Evolutionary conservation across 1,140 invertebrate genomes (phyloP), one percentile per base, ranked within the genome.

Genomic region (Phymastichus coffea): DNA sequence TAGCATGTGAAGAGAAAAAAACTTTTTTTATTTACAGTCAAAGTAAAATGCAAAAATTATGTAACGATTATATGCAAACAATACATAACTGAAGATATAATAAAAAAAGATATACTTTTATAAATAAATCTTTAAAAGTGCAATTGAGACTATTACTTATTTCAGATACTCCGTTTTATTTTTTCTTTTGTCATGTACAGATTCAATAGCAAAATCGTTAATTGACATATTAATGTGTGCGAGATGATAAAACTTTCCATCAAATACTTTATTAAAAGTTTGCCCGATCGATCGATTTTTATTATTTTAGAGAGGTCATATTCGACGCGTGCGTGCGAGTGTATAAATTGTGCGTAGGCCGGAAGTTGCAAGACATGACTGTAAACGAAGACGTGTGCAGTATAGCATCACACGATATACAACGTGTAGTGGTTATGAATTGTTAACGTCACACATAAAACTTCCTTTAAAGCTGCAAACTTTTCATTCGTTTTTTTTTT

Each of bases 21-120:
- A 53, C 10, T 49, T 35, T 52, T 52, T 52, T 52, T 38, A 23
- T 40, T 7, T 40, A 10, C 15, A 40, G 4, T 40, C 35, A 51
- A 38, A 51, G 22, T 38, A 10, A 51, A 3, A 38, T 51, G 30
- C 4, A 14, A 17, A 8, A 47, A 47, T 28, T 47, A 28, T 28
- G 22, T 35, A 49, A 33, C 35, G 19, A 49, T 49, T 33, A 30
- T 51, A 26, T 37, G 23, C 23, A 20, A 26, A 22, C n/a, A n/a
- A n/a, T 8, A 22, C 23, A 23, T 52, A 15, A 26, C 23, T 37
- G 9, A 41, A 51, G 25, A 12, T 23, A 19, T 37, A 30, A 14
- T 15, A 52, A 52, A 56, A n/a, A n/a, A n/a, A n/a, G n/a, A 46
- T 46, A 46, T 41, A 56, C 23, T 56, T 56, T 56, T 56, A 46